These are phyloP conservation scores for Anticlea derivata DNA, from an alignment of 2,888 invertebrate species.

Conservation along the genomic window DNA sequence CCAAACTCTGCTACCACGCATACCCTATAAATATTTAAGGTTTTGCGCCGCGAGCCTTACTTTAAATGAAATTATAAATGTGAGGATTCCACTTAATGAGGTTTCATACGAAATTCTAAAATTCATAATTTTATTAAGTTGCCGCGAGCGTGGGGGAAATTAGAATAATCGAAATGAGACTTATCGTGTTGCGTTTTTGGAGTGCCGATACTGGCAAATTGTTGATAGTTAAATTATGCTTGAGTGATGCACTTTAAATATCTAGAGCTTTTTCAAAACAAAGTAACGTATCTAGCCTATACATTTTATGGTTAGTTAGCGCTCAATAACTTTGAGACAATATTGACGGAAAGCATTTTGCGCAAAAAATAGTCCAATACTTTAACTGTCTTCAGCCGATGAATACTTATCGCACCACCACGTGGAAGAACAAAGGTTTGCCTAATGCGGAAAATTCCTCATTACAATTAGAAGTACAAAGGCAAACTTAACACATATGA, in stretches of 20 bases:
- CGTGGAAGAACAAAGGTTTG: slow-evolving; percentile 72
- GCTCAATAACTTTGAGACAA: slow-evolving; percentile 24
- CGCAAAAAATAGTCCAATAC: slow-evolving; percentile 58
- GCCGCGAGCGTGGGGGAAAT: slow-evolving; percentile 21
- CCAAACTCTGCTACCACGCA: slow-evolving; percentile 70
- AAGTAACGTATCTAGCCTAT: neutral
- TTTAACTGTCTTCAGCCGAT: slow-evolving; percentile 62
- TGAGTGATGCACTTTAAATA: too few relatives aligned
- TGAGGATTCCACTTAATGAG: slow-evolving; percentile 25
- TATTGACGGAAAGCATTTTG: slow-evolving; percentile 41
- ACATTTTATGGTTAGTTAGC: neutral
- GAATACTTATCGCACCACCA: slow-evolving; percentile 63
- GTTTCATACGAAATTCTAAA: slow-evolving; percentile 25
- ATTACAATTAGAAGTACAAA: too few relatives aligned
- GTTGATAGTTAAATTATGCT: slow-evolving; percentile 1
- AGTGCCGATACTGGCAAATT: slow-evolving; percentile 21
- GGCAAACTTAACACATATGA: too few relatives aligned
- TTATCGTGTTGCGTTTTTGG: slow-evolving; percentile 19
- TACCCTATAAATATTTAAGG: slow-evolving; percentile 60
- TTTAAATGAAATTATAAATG: slow-evolving; percentile 25
- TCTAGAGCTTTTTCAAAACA: neutral
- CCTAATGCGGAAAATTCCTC: slow-evolving; percentile 56
- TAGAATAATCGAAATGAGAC: slow-evolving; percentile 24
- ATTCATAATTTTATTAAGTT: slow-evolving; percentile 23
- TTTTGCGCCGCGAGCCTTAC: slow-evolving; percentile 39